A percentile compares a stretch with the other conserved stretches of the same genome.
These are phyloP conservation scores for Troides oblongomaculatus DNA, from an alignment of 2,888 invertebrate species.

Conservation along the genomic window DNA sequence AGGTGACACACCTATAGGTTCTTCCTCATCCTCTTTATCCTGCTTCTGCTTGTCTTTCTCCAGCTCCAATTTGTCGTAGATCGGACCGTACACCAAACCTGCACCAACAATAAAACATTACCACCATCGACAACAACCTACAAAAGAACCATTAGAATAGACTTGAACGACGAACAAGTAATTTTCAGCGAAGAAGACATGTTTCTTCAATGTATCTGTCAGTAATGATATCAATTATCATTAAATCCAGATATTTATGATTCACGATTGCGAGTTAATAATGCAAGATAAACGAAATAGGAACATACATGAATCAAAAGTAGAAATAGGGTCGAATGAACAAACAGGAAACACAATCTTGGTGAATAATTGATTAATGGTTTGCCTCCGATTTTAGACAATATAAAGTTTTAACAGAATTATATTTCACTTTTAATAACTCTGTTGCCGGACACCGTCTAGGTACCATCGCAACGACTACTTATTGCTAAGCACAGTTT, in stretches of 20 bases:
- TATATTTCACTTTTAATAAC: too few relatives aligned
- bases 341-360: constrained; percentile 10
- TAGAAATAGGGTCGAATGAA: constrained; percentile 5
- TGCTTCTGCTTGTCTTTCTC: constrained; percentile 80
- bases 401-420: too few relatives aligned
- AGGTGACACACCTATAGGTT: constrained; percentile 94
- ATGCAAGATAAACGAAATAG: constrained; percentile 22
- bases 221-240: constrained; percentile 1
- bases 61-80: constrained; percentile 74
- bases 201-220: background rate
- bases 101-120: constrained; percentile 17
- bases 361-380: too few relatives aligned
- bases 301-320: constrained; percentile 31
- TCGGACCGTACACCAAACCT: constrained; percentile 62
- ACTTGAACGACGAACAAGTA: background rate
- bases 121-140: background rate
- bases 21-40: constrained; percentile 89
- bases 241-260: constrained; percentile 11
- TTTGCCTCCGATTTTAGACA: too few relatives aligned
- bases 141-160: background rate
- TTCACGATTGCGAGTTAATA: constrained; percentile 5
- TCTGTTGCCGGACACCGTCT: too few relatives aligned
- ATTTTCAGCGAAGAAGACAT: background rate
- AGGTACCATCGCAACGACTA: too few relatives aligned
- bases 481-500: too few relatives aligned